Percentiles rank a stretch among this genome's conserved stretches.
Conservation (phyloP, 2,113 vertebrate genomes). For the Myxocyprinus asiaticus region DNA sequence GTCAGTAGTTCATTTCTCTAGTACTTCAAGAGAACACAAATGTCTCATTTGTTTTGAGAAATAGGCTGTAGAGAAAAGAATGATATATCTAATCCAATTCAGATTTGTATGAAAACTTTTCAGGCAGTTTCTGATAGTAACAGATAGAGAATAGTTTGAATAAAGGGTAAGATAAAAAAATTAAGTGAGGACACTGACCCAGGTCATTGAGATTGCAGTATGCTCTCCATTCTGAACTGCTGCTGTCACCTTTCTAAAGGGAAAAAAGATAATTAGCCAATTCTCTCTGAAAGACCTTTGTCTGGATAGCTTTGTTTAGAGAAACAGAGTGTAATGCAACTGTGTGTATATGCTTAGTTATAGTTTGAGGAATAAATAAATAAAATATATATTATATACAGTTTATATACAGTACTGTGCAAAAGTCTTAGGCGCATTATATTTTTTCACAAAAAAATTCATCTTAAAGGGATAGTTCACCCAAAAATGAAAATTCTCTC, state of each 20-base stretch:
- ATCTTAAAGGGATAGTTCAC: too few relatives aligned
- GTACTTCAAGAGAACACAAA: slow-evolving; percentile 8
- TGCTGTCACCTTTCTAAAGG: slow-evolving; percentile 83
- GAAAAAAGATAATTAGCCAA: not conserved
- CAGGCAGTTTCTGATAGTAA: not conserved
- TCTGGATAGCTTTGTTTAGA: too few relatives aligned
- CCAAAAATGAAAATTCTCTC: too few relatives aligned
- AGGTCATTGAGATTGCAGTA: slow-evolving; percentile 94
- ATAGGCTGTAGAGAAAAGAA: not conserved
- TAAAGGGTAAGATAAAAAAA: not conserved
- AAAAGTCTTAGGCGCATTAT: too few relatives aligned
- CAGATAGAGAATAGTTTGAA: slow-evolving; percentile 1
- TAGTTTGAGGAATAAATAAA: too few relatives aligned
- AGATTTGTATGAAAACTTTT: not conserved
- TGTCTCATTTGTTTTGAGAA: slow-evolving; percentile 13
- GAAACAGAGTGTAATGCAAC: too few relatives aligned
- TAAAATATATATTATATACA: too few relatives aligned
- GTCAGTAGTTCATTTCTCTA: slow-evolving; percentile 27
- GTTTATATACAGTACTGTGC: too few relatives aligned
- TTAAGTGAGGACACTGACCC: slow-evolving; percentile 78
- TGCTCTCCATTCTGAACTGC: slow-evolving; percentile 86
- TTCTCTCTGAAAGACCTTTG: too few relatives aligned
- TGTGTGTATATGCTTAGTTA: too few relatives aligned
- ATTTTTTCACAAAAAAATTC: too few relatives aligned
- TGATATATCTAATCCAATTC: too few relatives aligned